A percentile compares a stretch with the other conserved stretches of the same genome.
These are phyloP conservation scores for Semotilus atromaculatus DNA, from an alignment of 2,797 vertebrate genomes.

Conservation along the genomic window DNA sequence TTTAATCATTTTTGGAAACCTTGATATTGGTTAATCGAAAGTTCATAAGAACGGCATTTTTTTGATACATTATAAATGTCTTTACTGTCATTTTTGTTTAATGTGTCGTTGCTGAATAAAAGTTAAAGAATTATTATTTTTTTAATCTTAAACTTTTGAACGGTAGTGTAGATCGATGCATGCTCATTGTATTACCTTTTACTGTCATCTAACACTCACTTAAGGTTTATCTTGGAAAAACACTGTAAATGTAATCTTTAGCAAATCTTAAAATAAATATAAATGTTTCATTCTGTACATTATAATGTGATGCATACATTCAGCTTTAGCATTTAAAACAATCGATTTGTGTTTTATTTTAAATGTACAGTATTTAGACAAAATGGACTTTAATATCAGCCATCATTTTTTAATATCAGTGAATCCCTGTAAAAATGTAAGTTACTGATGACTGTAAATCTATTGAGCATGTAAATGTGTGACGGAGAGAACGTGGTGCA, in stretches of 20 bases:
- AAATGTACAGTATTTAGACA: neutral
- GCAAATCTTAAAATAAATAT: neutral
- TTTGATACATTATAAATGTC: neutral
- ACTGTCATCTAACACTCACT: neutral
- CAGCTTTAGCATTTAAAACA: neutral
- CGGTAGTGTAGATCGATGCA: neutral
- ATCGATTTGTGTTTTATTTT: neutral
- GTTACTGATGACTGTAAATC: neutral
- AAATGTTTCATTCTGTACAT: neutral
- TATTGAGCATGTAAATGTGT: neutral
- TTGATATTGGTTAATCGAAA: neutral
- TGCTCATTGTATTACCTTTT: neutral
- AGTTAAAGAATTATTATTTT: neutral
- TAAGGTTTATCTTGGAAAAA: neutral
- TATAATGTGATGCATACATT: neutral
- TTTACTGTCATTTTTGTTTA: neutral
- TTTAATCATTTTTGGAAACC: neutral
- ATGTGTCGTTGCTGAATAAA: neutral
- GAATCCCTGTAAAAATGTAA: neutral
- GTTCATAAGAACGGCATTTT: neutral
- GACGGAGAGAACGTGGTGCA: slow-evolving; percentile 18
- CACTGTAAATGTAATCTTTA: neutral
- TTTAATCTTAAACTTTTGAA: neutral
- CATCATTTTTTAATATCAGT: neutral
- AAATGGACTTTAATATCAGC: neutral